phyloP scores from a whole-genome alignment of 2,888 invertebrate species.

The Philonicus albiceps region DNA sequence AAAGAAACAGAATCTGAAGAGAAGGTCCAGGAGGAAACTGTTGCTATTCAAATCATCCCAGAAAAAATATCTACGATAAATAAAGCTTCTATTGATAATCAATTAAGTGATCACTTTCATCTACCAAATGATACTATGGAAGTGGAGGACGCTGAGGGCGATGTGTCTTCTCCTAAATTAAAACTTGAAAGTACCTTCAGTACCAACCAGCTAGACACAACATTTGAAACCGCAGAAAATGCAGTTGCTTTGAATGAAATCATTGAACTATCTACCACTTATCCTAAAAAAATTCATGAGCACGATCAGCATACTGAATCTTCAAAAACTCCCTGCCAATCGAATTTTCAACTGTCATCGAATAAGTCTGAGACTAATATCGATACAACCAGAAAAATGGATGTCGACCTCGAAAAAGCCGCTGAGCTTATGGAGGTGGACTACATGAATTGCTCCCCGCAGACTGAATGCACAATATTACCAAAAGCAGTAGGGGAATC shows the following conservation, averaged over 20 bases:
- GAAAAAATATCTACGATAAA: neutral
- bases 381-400: neutral
- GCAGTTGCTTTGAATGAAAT: neutral
- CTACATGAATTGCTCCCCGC: neutral
- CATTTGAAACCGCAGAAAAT: neutral
- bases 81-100: neutral
- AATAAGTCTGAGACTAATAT: neutral
- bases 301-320: neutral
- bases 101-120: neutral
- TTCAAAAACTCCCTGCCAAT: neutral
- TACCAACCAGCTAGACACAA: neutral
- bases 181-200: neutral
- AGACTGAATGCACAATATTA: neutral
- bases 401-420: neutral
- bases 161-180: neutral
- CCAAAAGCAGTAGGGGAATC: neutral
- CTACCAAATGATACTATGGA: neutral
- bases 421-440: constrained; percentile 58
- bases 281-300: neutral
- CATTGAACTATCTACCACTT: neutral
- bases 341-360: neutral
- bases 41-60: constrained; percentile 2
- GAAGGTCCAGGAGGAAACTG: neutral
- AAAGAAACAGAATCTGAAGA: neutral
- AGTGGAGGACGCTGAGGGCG: neutral